Evolutionary conservation across 1,140 invertebrate species (phyloP).

Genomic region (Ephestia elutella): DNA sequence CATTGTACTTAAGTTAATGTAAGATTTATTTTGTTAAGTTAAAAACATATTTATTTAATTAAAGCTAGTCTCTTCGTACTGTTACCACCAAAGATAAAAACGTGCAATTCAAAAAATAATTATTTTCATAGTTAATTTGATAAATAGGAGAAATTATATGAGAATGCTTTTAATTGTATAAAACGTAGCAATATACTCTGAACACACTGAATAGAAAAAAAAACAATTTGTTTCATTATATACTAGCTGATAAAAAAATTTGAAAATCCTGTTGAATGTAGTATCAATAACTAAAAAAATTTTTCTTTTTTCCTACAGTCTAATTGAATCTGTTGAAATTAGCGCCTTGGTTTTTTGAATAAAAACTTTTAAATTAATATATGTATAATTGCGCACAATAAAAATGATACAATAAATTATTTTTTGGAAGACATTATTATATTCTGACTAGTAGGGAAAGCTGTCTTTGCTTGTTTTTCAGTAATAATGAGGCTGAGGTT

Average conservation of each 20-base stretch:
- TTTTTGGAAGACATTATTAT: not conserved
- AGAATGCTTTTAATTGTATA: not conserved
- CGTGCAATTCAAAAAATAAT: not conserved
- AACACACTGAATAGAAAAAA: not conserved
- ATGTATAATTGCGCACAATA: conserved; percentile 36
- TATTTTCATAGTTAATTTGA: conserved; percentile 4
- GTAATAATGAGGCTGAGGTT: not conserved
- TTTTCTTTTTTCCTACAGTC: not conserved
- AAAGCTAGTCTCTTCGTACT: not conserved
- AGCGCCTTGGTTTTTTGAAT: not conserved
- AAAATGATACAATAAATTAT: conserved; percentile 12
- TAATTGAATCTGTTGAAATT: not conserved
- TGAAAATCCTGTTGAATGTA: not conserved
- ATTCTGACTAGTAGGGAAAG: not conserved
- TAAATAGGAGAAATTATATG: not conserved
- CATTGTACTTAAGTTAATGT: not conserved
- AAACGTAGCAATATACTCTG: not conserved
- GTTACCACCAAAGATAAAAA: not conserved
- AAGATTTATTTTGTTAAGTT: not conserved
- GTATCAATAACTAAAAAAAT: not conserved
- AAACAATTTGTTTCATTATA: not conserved
- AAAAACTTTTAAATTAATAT: conserved; percentile 17
- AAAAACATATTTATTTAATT: not conserved
- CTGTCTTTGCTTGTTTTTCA: not conserved
- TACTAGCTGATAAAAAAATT: not conserved